A percentile compares a stretch with the other conserved stretches of the same genome.
These are phyloP conservation scores for Drymonia ruficornis DNA, from an alignment of 2,888 invertebrate species.

Conservation along the genomic window DNA sequence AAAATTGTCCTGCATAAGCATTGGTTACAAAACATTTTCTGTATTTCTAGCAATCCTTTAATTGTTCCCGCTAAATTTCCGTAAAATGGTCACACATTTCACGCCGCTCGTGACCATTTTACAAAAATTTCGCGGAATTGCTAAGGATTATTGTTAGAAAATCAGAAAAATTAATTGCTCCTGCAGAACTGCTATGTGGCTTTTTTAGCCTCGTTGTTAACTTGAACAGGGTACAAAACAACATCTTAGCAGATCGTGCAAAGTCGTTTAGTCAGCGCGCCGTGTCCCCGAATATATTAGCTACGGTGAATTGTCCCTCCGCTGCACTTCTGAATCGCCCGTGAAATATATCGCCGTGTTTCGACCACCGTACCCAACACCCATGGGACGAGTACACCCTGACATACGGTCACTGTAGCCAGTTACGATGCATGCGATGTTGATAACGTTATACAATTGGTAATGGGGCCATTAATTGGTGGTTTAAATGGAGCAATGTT, in stretches of 20 bases:
- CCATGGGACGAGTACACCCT: constrained; percentile 6
- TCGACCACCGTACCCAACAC: constrained; percentile 7
- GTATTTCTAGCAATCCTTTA: no score
- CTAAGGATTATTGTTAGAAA: no score
- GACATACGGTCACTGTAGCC: background rate
- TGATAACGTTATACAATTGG: background rate
- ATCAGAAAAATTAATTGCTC: no score
- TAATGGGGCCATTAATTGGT: background rate
- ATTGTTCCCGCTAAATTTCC: no score
- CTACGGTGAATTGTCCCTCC: constrained; percentile 29
- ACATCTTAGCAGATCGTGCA: constrained; percentile 10
- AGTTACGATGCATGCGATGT: background rate
- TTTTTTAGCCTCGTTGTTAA: no score
- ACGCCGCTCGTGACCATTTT: no score
- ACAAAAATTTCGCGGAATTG: no score
- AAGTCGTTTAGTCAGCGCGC: constrained; percentile 58
- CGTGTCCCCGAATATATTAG: constrained; percentile 71
- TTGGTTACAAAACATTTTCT: no score
- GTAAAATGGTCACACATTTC: no score
- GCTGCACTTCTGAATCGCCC: constrained; percentile 35
- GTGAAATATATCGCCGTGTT: constrained; percentile 31
- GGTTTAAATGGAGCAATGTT: no score
- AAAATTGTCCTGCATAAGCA: no score
- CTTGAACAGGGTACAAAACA: background rate
- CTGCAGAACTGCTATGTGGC: no score